Base-by-base conservation (phyloP, 2,797 vertebrate species). In the Lithobates sylvaticus region DNA sequence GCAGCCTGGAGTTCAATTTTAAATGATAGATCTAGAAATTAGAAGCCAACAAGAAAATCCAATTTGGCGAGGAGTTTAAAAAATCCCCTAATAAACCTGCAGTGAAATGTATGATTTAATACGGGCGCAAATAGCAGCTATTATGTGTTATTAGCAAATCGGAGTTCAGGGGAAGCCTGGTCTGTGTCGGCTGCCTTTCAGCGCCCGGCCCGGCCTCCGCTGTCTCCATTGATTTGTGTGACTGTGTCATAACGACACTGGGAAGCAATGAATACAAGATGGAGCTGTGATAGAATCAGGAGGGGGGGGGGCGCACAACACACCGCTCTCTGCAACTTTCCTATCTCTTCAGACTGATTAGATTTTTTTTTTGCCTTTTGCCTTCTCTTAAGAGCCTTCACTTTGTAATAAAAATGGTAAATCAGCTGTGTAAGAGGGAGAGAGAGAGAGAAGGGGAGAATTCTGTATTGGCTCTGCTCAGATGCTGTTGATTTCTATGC, bases 21-120 rank as follows among this genome's bases (percentile, higher is more conserved):
- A 97, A 96, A 97, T 97, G 96, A 98, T 97, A 96, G 96, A 98
- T 98, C 96, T 95, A 95, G 94, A 96, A 97, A 98, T 97, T 97
- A 97, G 94, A 94, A 96, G 94, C 94, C 94, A 93, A 95, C 93
- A 91, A 93, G 94, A 96, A 97, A 98, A 98, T 97, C 95, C 95
- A 97, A 97, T 98, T 97, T 97, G 95, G 95, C 95, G 92, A 93
- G 91, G 93, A 95, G 96, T 94, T 94, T 96, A 95, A 94, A 95
- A 96, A 95, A 94, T 94, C 93, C 94, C 93, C 95, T 95, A 94
- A 95, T 96, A 95, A 96, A 96, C 91, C 92, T 91, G 91, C 91
- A 94, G 93, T 92, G 93, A 94, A 93, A 93, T 95, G 93, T 96
- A 95, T 96, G 95, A 97, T 97, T 96, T 97, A 97, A 97, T 96